phyloP scores from a whole-genome alignment of 2,797 vertebrate genomes.

The Acestrorhynchus altus region DNA sequence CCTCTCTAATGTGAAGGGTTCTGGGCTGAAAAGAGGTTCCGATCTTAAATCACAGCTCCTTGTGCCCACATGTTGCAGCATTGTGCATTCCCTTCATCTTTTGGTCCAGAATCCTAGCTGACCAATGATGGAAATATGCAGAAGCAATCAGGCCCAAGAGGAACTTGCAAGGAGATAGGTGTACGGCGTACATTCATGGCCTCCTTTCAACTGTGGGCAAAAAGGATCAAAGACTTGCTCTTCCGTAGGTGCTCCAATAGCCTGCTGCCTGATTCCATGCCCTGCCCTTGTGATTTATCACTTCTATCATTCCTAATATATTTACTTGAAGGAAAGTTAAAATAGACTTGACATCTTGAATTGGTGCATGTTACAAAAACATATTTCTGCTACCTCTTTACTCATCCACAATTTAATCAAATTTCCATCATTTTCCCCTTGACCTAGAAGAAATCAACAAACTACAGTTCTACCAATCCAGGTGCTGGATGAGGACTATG shows the following conservation, averaged over 20 bases:
- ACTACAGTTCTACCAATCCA: too few species aligned
- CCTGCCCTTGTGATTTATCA: neutral
- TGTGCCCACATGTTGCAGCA: neutral
- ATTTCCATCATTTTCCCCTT: neutral
- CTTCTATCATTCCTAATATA: constrained; percentile 21
- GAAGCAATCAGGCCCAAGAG: neutral
- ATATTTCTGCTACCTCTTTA: neutral
- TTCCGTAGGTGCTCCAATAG: constrained; percentile 21
- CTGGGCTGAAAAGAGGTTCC: constrained; percentile 1
- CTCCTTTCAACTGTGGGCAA: constrained; percentile 3
- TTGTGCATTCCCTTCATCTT: neutral
- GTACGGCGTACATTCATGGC: constrained; percentile 14
- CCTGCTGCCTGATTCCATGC: constrained; percentile 14
- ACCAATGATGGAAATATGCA: constrained; percentile 48
- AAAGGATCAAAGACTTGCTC: constrained; percentile 37
- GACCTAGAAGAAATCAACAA: too few species aligned
- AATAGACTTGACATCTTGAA: neutral
- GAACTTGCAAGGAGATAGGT: constrained; percentile 1
- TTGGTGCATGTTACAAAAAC: neutral
- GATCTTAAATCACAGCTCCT: neutral
- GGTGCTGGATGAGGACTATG: too few species aligned
- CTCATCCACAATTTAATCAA: too few species aligned
- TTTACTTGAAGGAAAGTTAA: constrained; percentile 2
- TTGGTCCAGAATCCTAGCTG: constrained; percentile 4
- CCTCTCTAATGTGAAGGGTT: neutral